Evolutionary conservation across 2,113 vertebrate species (phyloP), one percentile per base, ranked within the genome.

Genomic region (Triplophysa tibetana): DNA sequence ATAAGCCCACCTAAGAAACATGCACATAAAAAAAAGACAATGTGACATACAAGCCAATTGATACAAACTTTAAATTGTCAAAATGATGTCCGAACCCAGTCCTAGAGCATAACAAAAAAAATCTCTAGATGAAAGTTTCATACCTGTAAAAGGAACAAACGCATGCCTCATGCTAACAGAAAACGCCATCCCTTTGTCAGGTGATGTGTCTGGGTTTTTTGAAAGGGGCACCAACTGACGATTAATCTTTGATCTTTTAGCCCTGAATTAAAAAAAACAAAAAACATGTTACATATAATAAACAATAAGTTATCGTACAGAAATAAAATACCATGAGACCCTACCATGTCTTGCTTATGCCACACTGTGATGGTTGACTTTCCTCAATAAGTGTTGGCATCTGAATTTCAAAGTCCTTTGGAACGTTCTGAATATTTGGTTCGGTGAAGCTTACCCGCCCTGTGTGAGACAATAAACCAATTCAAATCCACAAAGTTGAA

Each of bases 391-490:
- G 66, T 1, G 90, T 91, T 2, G 96, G 93, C 95, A 98, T 96
- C 86, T 90, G 83, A 63, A 99, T 98, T 88, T 98, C 95, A 94
- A 99, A 99, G 88, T 98, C 96, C 92, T 95, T 97, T 54, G 98
- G 98, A 24, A 99, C 95, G 1, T 96, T 99, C 89, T 99, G 97
- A 88, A 99, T 94, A 88, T 99, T 99, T 81, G 98, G 97, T 80
- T 99, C 98, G 56, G 76, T 93, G 85, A 99, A 99, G 83, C 93
- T 95, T 83, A 99, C 92, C 80, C 98, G 90, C 64, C 98, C 98
- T 99, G 88, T 52, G 58, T 23, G 14, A 61, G 17, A 13, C 84
- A 88, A 76, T 48, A 16, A 60, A 75, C 1, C 73, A 19, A 10
- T 58, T 73, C 45, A 86, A 21, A 87, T 58, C n/a, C 54, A 67